phyloP scores from a whole-genome alignment of 1,140 invertebrate genomes.

The Atta colombica region DNA sequence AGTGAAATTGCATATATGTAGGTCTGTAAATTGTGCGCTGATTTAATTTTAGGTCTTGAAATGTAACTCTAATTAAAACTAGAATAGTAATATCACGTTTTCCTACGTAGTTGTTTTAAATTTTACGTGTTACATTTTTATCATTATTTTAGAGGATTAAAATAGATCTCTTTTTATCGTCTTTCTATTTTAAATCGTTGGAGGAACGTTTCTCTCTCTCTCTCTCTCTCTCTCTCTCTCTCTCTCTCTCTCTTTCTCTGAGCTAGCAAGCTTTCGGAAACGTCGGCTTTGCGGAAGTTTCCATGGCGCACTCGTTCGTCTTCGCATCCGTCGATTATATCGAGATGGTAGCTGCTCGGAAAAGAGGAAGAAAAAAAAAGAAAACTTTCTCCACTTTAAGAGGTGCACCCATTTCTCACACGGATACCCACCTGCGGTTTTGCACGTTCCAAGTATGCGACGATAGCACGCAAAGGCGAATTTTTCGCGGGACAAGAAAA shows the following conservation, averaged over 20 bases:
- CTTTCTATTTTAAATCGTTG: background rate
- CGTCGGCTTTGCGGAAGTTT: slow-evolving; percentile 42
- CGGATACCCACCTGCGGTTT: slow-evolving; percentile 30
- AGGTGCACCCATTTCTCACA: slow-evolving; percentile 60
- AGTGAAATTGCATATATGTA: too few species aligned
- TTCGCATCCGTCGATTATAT: slow-evolving; percentile 55
- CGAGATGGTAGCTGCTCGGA: background rate
- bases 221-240: background rate
- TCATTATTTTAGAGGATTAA: background rate
- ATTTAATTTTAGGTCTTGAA: too few species aligned
- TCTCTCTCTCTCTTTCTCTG: background rate
- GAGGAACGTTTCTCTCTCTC: background rate
- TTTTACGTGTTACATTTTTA: background rate
- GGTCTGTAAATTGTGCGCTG: too few species aligned
- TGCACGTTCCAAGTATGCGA: slow-evolving; percentile 62
- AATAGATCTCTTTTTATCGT: background rate
- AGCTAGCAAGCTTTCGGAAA: slow-evolving; percentile 2
- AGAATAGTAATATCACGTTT: too few species aligned
- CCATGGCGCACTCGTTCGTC: background rate
- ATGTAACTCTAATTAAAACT: too few species aligned
- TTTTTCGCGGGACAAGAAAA: slow-evolving; percentile 54
- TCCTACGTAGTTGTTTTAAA: background rate
- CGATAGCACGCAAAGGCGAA: slow-evolving; percentile 39
- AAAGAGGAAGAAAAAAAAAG: slow-evolving; percentile 23
- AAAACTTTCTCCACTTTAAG: slow-evolving; percentile 66